These are phyloP conservation scores for Eidolon helvum DNA, from an alignment of 2,113 vertebrate species.

Conservation along the genomic window DNA sequence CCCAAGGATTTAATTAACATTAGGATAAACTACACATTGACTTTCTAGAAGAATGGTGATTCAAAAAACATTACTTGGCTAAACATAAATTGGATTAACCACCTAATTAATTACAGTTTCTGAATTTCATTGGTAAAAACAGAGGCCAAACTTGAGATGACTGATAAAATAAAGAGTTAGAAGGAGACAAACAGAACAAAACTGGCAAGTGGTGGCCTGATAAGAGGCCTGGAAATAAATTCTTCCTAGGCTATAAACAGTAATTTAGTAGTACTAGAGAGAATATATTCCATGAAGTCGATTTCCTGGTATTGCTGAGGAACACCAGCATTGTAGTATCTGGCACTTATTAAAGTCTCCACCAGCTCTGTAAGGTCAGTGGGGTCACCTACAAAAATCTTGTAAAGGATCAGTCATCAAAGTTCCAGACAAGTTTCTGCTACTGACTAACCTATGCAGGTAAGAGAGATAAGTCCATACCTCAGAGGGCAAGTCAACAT, in stretches of 20 bases:
- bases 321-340: neutral
- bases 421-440: neutral
- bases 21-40: neutral
- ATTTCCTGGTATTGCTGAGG: neutral
- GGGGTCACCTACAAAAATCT: neutral
- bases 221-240: neutral
- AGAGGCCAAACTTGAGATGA: neutral
- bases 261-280: neutral
- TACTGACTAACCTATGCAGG: neutral
- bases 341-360: neutral
- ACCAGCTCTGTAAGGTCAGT: neutral
- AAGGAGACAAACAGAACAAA: neutral
- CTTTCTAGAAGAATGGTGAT: neutral
- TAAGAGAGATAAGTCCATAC: neutral
- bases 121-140: neutral
- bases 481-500: neutral
- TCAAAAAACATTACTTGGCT: neutral
- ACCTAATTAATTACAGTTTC: neutral
- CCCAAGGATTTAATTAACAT: neutral
- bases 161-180: neutral
- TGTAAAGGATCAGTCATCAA: neutral
- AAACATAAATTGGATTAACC: constrained; percentile 4
- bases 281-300: neutral
- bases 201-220: neutral
- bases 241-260: neutral